Base-by-base conservation (phyloP, 2,888 invertebrate species). In the Drosophila sordidapex region DNA sequence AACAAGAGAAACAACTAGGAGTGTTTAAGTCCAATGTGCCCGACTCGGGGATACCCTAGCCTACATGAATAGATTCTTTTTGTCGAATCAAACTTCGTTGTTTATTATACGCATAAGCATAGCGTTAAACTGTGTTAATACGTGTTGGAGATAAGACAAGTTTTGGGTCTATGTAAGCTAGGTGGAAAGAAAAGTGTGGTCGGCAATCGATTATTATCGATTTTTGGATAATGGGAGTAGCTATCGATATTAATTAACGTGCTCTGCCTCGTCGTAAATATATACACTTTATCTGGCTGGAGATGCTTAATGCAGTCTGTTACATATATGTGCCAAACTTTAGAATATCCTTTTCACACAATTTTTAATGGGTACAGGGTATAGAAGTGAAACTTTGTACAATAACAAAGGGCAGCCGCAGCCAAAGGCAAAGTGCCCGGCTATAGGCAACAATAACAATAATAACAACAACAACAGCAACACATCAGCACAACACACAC, bases 381-480 rank as follows among this genome's bases (percentile, higher is more conserved):
- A 56, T 56, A 29, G 76, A 83, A 86, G 80, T 82, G 63, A 83
- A 82, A 86, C 80, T 82, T 82, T 89, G 69, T 82, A 77, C 77
- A 89, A 79, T 74, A 84, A 87, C 85, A 85, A 82, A 61, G 54
- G 57, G 68, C 74, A 62, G 62, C 56, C 62, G 46, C 64, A 61
- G 68, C 61, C 40, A 68, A 68, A 62, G 57, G 70, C 72, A 71
- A 70, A 75, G 80, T 79, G 74, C 52, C 59, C 53, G 63, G 59
- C 79, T 54, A 67, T 62, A 35, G 75, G 63, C 78, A 67, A 79
- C 62, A 79, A 75, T 67, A 76, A 65, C 71, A 74, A 70, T 25
- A 65, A 78, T 53, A 77, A 67, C 60, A 78, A 66, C 65, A 74
- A 62, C 72, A 75, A 64, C 33, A 48, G 49, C 67, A 72, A 66